phyloP scores from a whole-genome alignment of 2,113 vertebrate genomes.

The Alexandromys fortis region DNA sequence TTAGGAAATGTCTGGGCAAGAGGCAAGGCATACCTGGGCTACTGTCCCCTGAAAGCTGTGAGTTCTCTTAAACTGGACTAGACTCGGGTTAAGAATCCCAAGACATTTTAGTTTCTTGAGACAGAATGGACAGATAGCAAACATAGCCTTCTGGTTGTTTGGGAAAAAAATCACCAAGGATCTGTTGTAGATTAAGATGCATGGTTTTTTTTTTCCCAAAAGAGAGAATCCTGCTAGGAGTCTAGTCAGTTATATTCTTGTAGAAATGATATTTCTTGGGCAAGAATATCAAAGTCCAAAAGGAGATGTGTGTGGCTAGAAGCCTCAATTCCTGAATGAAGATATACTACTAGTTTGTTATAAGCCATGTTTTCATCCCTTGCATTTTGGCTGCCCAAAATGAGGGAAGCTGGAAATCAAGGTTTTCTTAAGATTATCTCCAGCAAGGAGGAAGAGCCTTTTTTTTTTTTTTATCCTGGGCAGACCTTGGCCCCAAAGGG shows the following conservation, averaged over 20 bases:
- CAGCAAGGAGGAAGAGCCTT: conserved; percentile 46
- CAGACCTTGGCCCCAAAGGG: conserved; percentile 30
- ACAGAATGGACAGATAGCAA: conserved; percentile 52
- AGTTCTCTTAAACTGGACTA: conserved; percentile 63
- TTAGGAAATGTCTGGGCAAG: conserved; percentile 62
- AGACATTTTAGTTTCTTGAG: conserved; percentile 47
- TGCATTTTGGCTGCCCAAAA: conserved; percentile 44
- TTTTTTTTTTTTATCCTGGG: conserved; percentile 6
- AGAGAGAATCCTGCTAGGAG: conserved; percentile 64
- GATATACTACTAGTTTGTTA: conserved; percentile 61
- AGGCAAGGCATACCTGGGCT: conserved; percentile 47
- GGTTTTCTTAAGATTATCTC: conserved; percentile 65
- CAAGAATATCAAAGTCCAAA: conserved; percentile 72
- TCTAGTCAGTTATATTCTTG: conserved; percentile 65
- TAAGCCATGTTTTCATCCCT: conserved; percentile 55
- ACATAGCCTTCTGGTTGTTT: conserved; percentile 61
- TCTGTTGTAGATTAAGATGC: conserved; percentile 59
- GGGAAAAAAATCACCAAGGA: conserved; percentile 58
- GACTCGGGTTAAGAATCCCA: conserved; percentile 50
- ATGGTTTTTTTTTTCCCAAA: conserved; percentile 6
- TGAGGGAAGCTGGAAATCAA: conserved; percentile 69
- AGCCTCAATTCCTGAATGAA: conserved; percentile 64
- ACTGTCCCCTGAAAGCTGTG: conserved; percentile 13
- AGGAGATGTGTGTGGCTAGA: conserved; percentile 42
- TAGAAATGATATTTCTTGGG: conserved; percentile 71